A percentile compares a stretch with the other conserved stretches of the same genome.
phyloP scores from a whole-genome alignment of 2,113 vertebrate genomes.

The Myrmecobius fasciatus region DNA sequence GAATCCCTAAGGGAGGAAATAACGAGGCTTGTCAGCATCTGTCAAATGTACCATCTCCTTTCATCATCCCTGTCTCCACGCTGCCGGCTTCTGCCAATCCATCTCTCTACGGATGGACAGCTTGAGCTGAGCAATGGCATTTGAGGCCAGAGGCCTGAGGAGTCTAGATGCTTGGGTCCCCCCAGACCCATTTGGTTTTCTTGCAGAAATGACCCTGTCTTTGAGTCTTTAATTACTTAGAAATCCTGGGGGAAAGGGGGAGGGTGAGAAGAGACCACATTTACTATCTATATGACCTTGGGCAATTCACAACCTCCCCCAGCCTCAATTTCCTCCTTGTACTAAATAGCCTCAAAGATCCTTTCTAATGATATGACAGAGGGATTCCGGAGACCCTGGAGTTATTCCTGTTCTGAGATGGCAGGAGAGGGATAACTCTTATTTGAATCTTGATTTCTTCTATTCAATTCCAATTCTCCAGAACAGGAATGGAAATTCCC shows the following conservation, averaged over 20 bases:
- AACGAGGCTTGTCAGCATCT: conserved; percentile 77
- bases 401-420: conserved; percentile 3
- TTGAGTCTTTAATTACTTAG: neutral
- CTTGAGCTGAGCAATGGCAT: conserved; percentile 52
- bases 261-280: neutral
- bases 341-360: neutral
- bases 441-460: neutral
- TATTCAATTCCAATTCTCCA: neutral
- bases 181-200: conserved; percentile 32
- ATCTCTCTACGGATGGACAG: conserved; percentile 62
- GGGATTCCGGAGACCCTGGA: neutral
- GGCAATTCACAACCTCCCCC: neutral
- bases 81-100: conserved; percentile 72
- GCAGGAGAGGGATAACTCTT: conserved; percentile 25
- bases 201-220: conserved; percentile 18
- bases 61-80: conserved; percentile 76
- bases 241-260: neutral
- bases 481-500: conserved; percentile 23
- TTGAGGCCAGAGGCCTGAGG: neutral
- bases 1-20: conserved; percentile 69
- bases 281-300: neutral
- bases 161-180: conserved; percentile 11
- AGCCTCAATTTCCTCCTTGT: conserved; percentile 17
- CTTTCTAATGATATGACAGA: neutral
- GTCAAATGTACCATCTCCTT: conserved; percentile 77